Conservation (phyloP, 2,797 vertebrate genomes). For the Tarsius wallacei region DNA sequence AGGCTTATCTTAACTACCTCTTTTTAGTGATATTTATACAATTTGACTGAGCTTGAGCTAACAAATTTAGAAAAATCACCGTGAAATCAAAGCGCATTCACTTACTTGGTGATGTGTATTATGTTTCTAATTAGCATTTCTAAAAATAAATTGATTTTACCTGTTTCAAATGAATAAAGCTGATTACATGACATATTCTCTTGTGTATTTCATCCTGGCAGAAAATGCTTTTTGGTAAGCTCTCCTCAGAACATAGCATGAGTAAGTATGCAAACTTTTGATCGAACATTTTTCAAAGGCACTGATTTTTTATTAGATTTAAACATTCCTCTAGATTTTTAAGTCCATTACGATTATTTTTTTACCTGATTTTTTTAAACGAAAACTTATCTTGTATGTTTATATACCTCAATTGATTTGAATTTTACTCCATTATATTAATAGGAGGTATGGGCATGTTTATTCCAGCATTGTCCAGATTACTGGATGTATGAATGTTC, state of each 20-base stretch:
- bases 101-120: not conserved
- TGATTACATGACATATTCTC: not conserved
- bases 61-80: constrained; percentile 63
- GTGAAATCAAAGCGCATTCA: constrained; percentile 24
- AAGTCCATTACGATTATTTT: constrained; percentile 24
- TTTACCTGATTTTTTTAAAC: not conserved
- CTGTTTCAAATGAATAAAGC: constrained; percentile 32
- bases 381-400: not conserved
- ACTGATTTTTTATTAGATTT: not conserved
- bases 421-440: not conserved
- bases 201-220: not conserved
- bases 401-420: not conserved
- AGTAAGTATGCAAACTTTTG: constrained; percentile 1
- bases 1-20: not conserved
- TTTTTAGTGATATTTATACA: not conserved
- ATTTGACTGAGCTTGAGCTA: constrained; percentile 49
- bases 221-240: not conserved
- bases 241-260: not conserved
- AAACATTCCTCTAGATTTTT: constrained; percentile 6
- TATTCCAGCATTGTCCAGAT: not conserved
- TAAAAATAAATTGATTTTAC: constrained; percentile 49
- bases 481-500: not conserved
- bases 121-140: constrained; percentile 39
- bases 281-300: not conserved
- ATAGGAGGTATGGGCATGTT: too few species aligned